phyloP scores from a whole-genome alignment of 1,140 invertebrate species.

The Pseudomyrmex concolor region DNA sequence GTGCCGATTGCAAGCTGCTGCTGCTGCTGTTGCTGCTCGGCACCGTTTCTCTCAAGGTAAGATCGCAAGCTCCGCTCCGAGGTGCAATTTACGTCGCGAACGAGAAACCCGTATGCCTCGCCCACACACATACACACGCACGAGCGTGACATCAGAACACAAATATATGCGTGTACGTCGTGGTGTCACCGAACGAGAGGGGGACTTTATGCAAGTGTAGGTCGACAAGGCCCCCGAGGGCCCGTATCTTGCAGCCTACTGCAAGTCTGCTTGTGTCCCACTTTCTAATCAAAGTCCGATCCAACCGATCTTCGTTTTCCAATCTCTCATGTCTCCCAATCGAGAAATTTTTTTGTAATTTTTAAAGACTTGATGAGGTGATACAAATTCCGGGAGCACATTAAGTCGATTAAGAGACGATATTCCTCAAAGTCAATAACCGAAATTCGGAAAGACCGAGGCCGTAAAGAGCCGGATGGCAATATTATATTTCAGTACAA shows the following conservation, averaged over 20 bases:
- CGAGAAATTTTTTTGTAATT: no score
- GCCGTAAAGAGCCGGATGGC: no score
- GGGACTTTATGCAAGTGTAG: slow-evolving; percentile 75
- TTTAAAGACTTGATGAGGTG: no score
- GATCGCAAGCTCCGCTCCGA: neutral
- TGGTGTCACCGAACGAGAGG: neutral
- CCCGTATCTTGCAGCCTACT: slow-evolving; percentile 72
- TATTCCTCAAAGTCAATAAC: no score
- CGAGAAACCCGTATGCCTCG: neutral
- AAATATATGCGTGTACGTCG: neutral
- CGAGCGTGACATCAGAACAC: neutral
- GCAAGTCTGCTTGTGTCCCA: slow-evolving; percentile 79
- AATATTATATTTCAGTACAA: no score
- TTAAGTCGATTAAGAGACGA: no score
- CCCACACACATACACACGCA: neutral
- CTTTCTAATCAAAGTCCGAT: slow-evolving; percentile 83
- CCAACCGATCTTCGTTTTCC: slow-evolving; percentile 54
- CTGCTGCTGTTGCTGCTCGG: slow-evolving; percentile 10
- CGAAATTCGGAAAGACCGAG: no score
- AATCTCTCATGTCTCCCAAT: neutral
- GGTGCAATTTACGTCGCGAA: slow-evolving; percentile 32
- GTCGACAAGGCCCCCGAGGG: slow-evolving; percentile 74
- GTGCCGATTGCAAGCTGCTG: slow-evolving; percentile 64
- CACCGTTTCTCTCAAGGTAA: slow-evolving; percentile 19
- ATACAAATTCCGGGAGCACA: no score